Evolutionary conservation across 2,888 invertebrate genomes (phyloP).

Genomic region (Tachina lurida): DNA sequence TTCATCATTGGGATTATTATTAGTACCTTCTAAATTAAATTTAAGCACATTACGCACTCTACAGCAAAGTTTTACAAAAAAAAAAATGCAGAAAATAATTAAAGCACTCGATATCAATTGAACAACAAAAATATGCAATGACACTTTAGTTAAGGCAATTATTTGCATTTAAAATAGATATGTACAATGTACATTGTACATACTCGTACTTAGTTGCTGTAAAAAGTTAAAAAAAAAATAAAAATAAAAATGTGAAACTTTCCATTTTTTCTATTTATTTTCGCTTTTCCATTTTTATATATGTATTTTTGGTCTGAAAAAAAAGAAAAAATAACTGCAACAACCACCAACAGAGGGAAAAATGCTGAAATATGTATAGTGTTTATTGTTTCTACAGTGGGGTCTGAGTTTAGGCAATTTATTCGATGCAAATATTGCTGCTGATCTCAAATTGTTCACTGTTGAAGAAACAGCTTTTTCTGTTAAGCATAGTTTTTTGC

Average conservation of each 20-base stretch:
- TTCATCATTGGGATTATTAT: too few species aligned
- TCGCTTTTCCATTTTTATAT: conserved; percentile 4
- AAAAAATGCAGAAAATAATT: neutral
- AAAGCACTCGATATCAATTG: conserved; percentile 3
- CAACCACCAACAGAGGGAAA: conserved; percentile 26
- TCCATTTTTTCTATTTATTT: conserved; percentile 23
- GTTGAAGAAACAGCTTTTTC: too few species aligned
- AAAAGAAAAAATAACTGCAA: conserved; percentile 34
- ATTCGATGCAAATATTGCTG: neutral
- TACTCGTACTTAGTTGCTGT: neutral
- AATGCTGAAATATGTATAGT: neutral
- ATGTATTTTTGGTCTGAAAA: conserved; percentile 25
- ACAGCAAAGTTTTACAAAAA: conserved; percentile 15
- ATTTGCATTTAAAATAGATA: conserved; percentile 64
- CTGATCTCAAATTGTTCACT: neutral
- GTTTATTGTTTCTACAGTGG: conserved; percentile 33
- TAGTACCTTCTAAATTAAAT: conserved; percentile 56
- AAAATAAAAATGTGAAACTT: conserved; percentile 33
- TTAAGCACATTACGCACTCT: conserved; percentile 40
- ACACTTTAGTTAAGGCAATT: conserved; percentile 66
- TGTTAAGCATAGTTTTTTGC: too few species aligned
- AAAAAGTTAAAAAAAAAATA: conserved; percentile 14
- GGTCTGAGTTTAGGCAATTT: neutral
- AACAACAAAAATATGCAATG: conserved; percentile 42
- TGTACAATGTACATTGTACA: too few species aligned